Base-by-base conservation (phyloP, 1,140 invertebrate genomes). In the Pogonomyrmex californicus region DNA sequence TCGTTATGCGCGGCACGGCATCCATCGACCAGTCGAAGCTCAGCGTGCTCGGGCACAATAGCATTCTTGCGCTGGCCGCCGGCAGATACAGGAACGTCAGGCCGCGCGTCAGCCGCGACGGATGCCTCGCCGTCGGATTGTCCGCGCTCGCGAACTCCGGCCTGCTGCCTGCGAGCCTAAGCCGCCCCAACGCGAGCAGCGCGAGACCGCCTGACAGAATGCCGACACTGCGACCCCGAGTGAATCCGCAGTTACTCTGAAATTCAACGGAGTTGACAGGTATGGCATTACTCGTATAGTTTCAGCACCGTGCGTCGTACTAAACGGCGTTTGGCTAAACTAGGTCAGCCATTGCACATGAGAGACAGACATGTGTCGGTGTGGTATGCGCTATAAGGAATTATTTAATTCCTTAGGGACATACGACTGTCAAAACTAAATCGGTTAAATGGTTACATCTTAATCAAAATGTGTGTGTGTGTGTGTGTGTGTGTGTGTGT, bases 11-110 rank as follows among this genome's bases (percentile, higher is more conserved):
- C 1, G 98, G 98, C 88, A 99, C 97, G 0, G 98, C 97, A 89
- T 98, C 98, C 98, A 99, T 99, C 4, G 98, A 98, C 98, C 98
- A 99, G 93, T 99, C 98, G 94, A 99, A 99, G 93, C 98, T 98
- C 44, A 99, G 95, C 65, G 97, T 97, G 87, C 96, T 96, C 9
- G 98, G 98, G 91, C 97, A 98, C 1, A 99, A 92, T 41, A 99
- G 94, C 89, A 99, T 96, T 92, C 96, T 96, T 86, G 98, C 97
- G 94, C 99, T 99, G 89, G 98, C 97, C 5, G 97, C 97, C 1
- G 98, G 98, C 66, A 99, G 96, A 93, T 98, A 99, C 82, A 97
- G 95, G 94, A 99, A 99, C 9, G 98, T 99, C 73, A 98, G 96
- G 33, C 97, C 95, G 63, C 98, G 96, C 23, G 97, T 97, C 73